Conservation (phyloP, 2,888 invertebrate genomes). For the Erebia ligea region DNA sequence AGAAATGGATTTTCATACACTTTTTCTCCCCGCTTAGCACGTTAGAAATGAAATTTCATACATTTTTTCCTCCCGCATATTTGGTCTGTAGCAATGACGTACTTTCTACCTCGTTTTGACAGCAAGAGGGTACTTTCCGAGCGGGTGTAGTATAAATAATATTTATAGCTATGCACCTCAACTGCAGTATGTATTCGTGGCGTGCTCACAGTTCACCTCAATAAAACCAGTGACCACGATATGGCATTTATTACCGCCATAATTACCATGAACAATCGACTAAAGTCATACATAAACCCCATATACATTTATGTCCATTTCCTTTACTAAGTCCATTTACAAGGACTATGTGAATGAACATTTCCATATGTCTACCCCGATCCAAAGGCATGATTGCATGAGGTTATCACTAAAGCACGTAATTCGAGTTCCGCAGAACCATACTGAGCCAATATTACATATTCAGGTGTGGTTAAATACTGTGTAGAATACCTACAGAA, state of each 20-base stretch:
- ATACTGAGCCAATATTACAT: conserved; percentile 23
- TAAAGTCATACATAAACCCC: not conserved
- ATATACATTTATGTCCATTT: conserved; percentile 5
- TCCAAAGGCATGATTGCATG: conserved; percentile 23
- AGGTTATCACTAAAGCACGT: conserved; percentile 25
- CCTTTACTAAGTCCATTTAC: conserved; percentile 9
- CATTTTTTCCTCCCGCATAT: too few relatives aligned
- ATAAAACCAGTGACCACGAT: not conserved
- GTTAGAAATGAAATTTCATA: too few relatives aligned
- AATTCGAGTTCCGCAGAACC: conserved; percentile 21
- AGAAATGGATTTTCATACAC: too few relatives aligned
- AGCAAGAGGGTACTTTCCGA: too few relatives aligned
- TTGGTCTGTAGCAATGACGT: too few relatives aligned
- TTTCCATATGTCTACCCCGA: conserved; percentile 21
- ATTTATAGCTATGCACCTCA: too few relatives aligned
- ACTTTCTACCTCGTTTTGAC: too few relatives aligned
- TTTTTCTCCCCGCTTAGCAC: too few relatives aligned
- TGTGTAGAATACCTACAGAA: conserved; percentile 14
- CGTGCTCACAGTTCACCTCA: not conserved
- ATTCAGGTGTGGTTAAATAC: conserved; percentile 18
- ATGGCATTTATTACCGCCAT: not conserved
- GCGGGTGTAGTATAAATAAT: too few relatives aligned
- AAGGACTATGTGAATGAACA: conserved; percentile 10
- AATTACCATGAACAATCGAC: not conserved
- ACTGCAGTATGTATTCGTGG: too few relatives aligned